Conservation (phyloP, 2,797 vertebrate species). For the Pseudochirops cupreus region DNA sequence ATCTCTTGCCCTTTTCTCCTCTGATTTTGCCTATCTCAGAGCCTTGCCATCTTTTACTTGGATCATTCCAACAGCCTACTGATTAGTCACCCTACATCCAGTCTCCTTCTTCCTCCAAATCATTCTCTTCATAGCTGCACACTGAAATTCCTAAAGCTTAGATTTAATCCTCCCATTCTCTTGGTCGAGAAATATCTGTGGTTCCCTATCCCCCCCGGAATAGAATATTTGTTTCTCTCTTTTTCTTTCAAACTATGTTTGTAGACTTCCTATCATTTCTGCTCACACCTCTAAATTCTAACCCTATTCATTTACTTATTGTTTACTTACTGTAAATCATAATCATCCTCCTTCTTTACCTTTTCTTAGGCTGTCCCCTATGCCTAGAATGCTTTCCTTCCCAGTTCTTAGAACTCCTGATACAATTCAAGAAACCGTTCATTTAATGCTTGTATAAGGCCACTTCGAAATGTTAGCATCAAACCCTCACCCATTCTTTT, state of each 20-base stretch:
- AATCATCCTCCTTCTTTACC: neutral
- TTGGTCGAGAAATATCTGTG: neutral
- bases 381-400: neutral
- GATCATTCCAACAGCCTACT: no score
- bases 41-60: neutral
- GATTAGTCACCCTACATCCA: neutral
- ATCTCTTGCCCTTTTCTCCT: neutral
- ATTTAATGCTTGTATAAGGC: neutral
- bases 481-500: no score
- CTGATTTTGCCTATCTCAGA: neutral
- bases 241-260: neutral
- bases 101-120: neutral
- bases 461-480: neutral
- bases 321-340: neutral
- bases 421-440: neutral
- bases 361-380: neutral
- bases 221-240: neutral
- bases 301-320: neutral
- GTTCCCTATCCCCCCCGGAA: neutral
- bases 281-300: neutral
- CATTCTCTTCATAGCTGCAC: neutral
- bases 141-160: neutral
- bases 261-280: neutral
- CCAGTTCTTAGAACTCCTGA: neutral
- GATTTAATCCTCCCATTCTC: neutral